These are phyloP conservation scores for Paratrypauchen microcephalus DNA, from an alignment of 2,797 vertebrate genomes.

Conservation along the genomic window DNA sequence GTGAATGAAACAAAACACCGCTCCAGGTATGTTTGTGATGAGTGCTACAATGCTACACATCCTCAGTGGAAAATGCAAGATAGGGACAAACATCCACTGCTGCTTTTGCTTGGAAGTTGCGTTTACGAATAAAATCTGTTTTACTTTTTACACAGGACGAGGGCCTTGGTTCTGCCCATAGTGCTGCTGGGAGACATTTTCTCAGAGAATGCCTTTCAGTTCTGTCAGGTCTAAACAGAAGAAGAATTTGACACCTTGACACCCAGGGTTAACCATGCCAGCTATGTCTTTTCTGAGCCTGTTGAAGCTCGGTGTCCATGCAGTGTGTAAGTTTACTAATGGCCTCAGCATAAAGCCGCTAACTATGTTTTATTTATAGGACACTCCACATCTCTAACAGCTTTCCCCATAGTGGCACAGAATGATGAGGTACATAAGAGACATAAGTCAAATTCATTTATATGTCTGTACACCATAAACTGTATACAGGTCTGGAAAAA, in stretches of 20 bases:
- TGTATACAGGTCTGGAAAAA: too few species aligned
- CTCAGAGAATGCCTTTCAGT: not conserved
- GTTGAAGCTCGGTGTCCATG: not conserved
- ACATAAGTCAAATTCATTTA: not conserved
- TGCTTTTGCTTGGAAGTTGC: not conserved
- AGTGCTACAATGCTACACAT: not conserved
- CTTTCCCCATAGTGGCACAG: not conserved
- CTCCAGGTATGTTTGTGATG: too few species aligned
- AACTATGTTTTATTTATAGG: not conserved
- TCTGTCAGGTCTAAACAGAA: not conserved
- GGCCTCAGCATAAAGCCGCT: too few species aligned
- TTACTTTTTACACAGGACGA: too few species aligned
- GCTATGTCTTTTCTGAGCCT: not conserved
- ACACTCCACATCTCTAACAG: not conserved
- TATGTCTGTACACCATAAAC: too few species aligned
- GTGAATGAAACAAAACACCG: too few species aligned
- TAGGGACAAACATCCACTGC: not conserved
- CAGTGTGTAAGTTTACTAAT: not conserved
- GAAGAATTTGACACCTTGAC: not conserved
- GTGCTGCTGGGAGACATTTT: not conserved
- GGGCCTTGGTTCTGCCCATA: not conserved
- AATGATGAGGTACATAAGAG: not conserved
- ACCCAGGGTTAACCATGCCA: not conserved
- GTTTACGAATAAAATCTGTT: too few species aligned
- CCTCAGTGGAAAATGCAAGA: not conserved